phyloP scores from a whole-genome alignment of 1,140 invertebrate species.

The Platyura marginata region DNA sequence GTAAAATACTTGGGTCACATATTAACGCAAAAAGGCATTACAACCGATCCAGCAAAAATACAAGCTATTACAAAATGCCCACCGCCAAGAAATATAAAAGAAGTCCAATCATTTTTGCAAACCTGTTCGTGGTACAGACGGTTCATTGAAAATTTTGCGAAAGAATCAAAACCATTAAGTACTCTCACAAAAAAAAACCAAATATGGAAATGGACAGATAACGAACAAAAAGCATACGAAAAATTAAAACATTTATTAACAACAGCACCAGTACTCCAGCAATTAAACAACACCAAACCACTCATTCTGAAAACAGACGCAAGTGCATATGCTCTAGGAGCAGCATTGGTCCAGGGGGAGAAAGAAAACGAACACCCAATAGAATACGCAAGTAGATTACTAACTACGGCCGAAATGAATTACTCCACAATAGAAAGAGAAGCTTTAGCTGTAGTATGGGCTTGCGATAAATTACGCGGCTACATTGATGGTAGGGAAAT shows the following conservation, averaged over 20 bases:
- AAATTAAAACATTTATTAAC: not conserved
- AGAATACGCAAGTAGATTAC: slow-evolving; percentile 3
- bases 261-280: not conserved
- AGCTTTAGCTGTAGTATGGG: slow-evolving; percentile 22
- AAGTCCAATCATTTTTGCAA: slow-evolving; percentile 11
- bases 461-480: slow-evolving; percentile 15
- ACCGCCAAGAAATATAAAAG: slow-evolving; percentile 11
- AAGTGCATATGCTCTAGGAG: not conserved
- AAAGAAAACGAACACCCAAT: not conserved
- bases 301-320: not conserved
- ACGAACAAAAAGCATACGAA: not conserved
- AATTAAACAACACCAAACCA: not conserved
- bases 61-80: slow-evolving; percentile 6
- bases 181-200: not conserved
- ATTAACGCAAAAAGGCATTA: too few species aligned
- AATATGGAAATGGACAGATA: not conserved
- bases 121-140: slow-evolving; percentile 8
- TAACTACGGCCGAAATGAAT: slow-evolving; percentile 20
- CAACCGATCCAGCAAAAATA: too few species aligned
- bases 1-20: too few species aligned
- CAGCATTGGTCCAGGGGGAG: not conserved
- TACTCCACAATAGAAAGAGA: slow-evolving; percentile 22
- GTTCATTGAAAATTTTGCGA: slow-evolving; percentile 8
- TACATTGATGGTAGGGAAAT: slow-evolving; percentile 18
- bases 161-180: slow-evolving; percentile 7